These are phyloP conservation scores for Hydrolagus colliei DNA, from an alignment of 2,797 vertebrate species.

Conservation along the genomic window DNA sequence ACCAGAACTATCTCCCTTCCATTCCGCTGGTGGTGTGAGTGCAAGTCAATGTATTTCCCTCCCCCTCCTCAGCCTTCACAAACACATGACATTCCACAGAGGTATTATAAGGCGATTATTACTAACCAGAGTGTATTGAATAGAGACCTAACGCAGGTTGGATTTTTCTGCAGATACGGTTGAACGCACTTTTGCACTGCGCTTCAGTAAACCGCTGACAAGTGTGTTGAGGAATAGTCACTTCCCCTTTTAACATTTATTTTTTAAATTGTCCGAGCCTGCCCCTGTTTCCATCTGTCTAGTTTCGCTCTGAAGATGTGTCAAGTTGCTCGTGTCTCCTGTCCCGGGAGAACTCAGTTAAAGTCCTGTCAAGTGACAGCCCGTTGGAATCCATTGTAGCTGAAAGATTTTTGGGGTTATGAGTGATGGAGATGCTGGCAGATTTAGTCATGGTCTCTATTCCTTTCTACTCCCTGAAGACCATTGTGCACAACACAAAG, in stretches of 20 bases:
- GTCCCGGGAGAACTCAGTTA: not conserved
- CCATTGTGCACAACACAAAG: not conserved
- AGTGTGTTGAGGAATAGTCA: not conserved
- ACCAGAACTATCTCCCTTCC: not conserved
- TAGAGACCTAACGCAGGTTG: not conserved
- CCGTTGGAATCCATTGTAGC: not conserved
- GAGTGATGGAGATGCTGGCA: not conserved
- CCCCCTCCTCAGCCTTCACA: not conserved
- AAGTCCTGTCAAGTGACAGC: not conserved
- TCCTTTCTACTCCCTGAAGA: not conserved
- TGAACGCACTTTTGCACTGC: not conserved
- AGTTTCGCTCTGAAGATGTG: not conserved
- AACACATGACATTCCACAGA: not conserved
- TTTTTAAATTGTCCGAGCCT: not conserved
- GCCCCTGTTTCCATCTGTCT: not conserved
- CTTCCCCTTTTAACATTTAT: not conserved
- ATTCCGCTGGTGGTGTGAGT: not conserved
- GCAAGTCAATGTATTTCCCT: too few species aligned
- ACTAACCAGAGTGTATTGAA: not conserved
- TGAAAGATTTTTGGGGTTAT: not conserved
- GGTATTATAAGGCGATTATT: not conserved
- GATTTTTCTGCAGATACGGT: too few species aligned
- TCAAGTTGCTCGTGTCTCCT: not conserved
- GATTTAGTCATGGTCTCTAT: not conserved
- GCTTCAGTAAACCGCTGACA: not conserved